Evolutionary conservation across 2,888 invertebrate species (phyloP).

Genomic region (Drosophila siamana): DNA sequence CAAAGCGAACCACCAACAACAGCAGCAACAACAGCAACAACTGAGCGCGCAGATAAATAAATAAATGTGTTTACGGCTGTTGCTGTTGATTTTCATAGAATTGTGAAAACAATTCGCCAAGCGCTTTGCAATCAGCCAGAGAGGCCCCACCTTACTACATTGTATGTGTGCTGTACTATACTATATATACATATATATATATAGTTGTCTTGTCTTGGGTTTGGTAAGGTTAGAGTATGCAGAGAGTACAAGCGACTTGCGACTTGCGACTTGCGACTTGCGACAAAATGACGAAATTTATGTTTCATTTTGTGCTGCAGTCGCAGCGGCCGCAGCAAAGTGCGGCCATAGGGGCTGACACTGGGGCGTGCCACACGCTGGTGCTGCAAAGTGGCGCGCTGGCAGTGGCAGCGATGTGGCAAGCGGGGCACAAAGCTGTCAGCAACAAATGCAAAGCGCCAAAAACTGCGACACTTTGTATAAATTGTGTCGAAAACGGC

Average conservation of each 20-base stretch:
- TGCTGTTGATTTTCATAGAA: conserved; percentile 65
- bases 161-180: too few relatives aligned
- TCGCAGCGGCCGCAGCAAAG: conserved; percentile 61
- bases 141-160: conserved; percentile 33
- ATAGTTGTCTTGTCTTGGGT: neutral
- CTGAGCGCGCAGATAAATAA: conserved; percentile 24
- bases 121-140: conserved; percentile 70
- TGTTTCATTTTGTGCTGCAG: conserved; percentile 56
- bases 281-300: conserved; percentile 79
- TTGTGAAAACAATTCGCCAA: conserved; percentile 69
- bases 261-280: conserved; percentile 61
- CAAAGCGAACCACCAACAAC: conserved; percentile 47
- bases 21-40: conserved; percentile 2
- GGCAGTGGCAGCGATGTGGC: neutral
- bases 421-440: conserved; percentile 55
- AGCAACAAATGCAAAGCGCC: conserved; percentile 83
- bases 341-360: conserved; percentile 54
- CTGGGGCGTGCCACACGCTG: conserved; percentile 46
- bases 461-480: conserved; percentile 82
- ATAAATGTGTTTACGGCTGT: conserved; percentile 27
- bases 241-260: conserved; percentile 23
- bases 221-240: conserved; percentile 30
- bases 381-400: neutral
- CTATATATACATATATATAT: too few relatives aligned
- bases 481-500: conserved; percentile 82